Percentiles rank a stretch among this genome's conserved stretches.
Conservation (phyloP, 2,888 invertebrate genomes). For the Eudiplozoon nipponicum region DNA sequence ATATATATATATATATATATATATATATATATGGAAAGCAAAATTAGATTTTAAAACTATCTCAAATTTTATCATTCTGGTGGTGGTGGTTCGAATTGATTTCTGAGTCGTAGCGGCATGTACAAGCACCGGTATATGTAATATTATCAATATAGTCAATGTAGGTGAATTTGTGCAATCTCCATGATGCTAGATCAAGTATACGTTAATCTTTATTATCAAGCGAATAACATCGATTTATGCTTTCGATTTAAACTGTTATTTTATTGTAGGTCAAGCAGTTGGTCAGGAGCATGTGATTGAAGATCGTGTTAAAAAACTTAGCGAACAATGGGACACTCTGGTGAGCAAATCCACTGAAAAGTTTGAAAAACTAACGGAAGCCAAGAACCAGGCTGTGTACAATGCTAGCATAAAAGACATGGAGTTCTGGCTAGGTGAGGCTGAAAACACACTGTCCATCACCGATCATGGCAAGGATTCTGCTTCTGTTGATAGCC, state of each 20-base stretch:
- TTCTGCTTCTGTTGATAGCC: slow-evolving; percentile 77
- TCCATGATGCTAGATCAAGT: too few species aligned
- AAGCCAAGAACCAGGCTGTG: slow-evolving; percentile 87
- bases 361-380: slow-evolving; percentile 81
- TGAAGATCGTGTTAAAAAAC: slow-evolving; percentile 34
- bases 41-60: too few species aligned
- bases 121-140: too few species aligned
- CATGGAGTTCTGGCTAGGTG: slow-evolving; percentile 95
- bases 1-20: too few species aligned
- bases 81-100: too few species aligned
- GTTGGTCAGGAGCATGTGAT: slow-evolving; percentile 90
- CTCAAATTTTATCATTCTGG: too few species aligned
- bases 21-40: too few species aligned
- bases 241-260: neutral
- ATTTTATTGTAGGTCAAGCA: slow-evolving; percentile 40
- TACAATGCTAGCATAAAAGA: slow-evolving; percentile 95
- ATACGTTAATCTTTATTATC: too few species aligned
- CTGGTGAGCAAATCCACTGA: slow-evolving; percentile 85
- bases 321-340: slow-evolving; percentile 90
- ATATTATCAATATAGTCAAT: too few species aligned
- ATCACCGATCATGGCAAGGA: slow-evolving; percentile 91
- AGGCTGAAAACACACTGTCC: slow-evolving; percentile 57
- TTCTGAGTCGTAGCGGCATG: too few species aligned
- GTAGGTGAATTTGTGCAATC: too few species aligned
- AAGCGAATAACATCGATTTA: too few species aligned